Evolutionary conservation across 1,140 invertebrate genomes (phyloP), one percentile per base, ranked within the genome.

Genomic region (Anastrepha ludens): DNA sequence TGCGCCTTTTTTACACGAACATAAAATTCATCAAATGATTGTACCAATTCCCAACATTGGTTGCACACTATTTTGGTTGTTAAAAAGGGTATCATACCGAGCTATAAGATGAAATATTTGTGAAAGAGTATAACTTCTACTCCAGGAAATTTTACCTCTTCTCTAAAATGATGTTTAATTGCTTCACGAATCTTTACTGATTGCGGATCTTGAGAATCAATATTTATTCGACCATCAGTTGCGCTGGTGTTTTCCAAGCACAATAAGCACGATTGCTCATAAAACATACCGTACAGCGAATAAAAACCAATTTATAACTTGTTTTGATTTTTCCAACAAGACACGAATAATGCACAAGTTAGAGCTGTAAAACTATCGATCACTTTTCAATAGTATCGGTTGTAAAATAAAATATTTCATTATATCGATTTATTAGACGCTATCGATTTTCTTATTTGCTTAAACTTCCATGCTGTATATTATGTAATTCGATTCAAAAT

Each of bases 151-250:
- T 20, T 78, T 78, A 78, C 70, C 70, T 78, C 70, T 50, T 78
- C 70, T 7, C 50, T 78, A n/a, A 78, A 78, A 50, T 78, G 70
- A 55, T 78, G 44, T 50, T 78, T n/a, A 78, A 78, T 78, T 78
- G 20, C 41, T 9, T 78, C 44, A 17, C 13, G 70, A 2, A 20
- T 44, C 7, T 78, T 47, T 55, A 20, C 41, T 20, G 70, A 78
- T 78, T 67, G 64, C 29, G n/a, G 15, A 7, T 50, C 47, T 7
- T 55, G n/a, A 6, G 15, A 50, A 50, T 78, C 44, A 8, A 78
- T 50, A 55, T 47, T 55, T 47, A 78, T 55, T 7, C 17, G 5
- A n/a, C 50, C n/a, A 7, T 78, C 70, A n/a, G 44, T n/a, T 3
- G 47, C 9, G 20, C n/a, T n/a, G 15, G 15, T 7, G 20, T 29